Conservation (phyloP, 2,113 vertebrate species). For the Larimichthys polyactis region DNA sequence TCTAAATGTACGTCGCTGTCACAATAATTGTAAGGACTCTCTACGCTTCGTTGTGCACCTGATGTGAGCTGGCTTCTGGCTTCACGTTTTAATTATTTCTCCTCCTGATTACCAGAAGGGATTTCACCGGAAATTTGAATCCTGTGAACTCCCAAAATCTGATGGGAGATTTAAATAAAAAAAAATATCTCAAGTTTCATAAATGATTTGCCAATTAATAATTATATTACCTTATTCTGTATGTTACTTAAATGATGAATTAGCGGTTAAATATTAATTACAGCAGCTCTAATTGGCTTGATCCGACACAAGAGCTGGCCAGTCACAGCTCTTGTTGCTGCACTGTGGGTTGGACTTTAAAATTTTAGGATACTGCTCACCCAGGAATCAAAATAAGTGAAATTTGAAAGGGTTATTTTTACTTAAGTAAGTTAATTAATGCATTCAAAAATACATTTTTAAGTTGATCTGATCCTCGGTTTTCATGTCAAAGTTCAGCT, state of each 20-base stretch:
- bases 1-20: constrained; percentile 22
- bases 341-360: not conserved
- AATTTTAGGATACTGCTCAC: too few species aligned
- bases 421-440: too few species aligned
- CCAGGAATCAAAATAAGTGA: too few species aligned
- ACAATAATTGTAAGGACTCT: not conserved
- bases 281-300: not conserved
- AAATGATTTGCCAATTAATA: too few species aligned
- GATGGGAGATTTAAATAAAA: too few species aligned
- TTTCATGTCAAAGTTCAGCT: too few species aligned
- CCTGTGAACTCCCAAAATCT: not conserved
- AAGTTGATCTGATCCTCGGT: too few species aligned
- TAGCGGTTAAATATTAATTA: not conserved
- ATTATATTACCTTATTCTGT: too few species aligned
- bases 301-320: not conserved
- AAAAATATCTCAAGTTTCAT: too few species aligned
- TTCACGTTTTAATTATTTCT: not conserved
- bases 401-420: too few species aligned
- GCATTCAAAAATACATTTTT: too few species aligned
- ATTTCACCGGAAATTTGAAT: not conserved
- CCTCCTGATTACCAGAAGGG: constrained; percentile 12
- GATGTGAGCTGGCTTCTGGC: constrained; percentile 20
- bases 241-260: constrained; percentile 1
- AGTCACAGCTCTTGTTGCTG: constrained; percentile 1
- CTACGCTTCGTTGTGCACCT: not conserved